These are phyloP conservation scores for Pionites leucogaster DNA, from an alignment of 2,113 vertebrate species.

Conservation along the genomic window DNA sequence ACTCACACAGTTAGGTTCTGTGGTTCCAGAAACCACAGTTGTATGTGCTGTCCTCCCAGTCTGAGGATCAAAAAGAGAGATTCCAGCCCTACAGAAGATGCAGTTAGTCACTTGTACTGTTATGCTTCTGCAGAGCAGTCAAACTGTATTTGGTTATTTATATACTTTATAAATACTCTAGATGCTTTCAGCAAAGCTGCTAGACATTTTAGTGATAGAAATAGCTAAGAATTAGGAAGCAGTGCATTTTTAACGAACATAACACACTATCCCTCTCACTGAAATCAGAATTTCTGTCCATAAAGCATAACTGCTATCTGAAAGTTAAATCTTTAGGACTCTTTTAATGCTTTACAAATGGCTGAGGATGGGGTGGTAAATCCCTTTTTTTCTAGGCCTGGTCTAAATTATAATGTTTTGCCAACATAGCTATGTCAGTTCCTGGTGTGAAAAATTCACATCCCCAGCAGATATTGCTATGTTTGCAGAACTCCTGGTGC, in stretches of 20 bases:
- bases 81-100: neutral
- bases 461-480: slow-evolving; percentile 49
- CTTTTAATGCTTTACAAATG: slow-evolving; percentile 5
- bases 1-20: neutral
- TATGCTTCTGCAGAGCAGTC: neutral
- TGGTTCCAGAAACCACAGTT: neutral
- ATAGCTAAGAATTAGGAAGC: neutral
- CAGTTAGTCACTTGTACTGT: neutral
- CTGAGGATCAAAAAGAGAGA: neutral
- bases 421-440: slow-evolving; percentile 31
- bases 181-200: neutral
- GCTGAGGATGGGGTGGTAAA: neutral
- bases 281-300: neutral
- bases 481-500: slow-evolving; percentile 39
- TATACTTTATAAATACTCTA: neutral
- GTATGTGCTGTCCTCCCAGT: fast-evolving
- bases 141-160: neutral
- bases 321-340: neutral
- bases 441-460: neutral
- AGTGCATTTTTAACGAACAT: neutral
- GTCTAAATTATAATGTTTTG: slow-evolving; percentile 49
- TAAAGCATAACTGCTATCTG: neutral
- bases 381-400: neutral
- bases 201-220: neutral
- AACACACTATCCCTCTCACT: neutral